Percentiles rank a stretch among this genome's conserved stretches.
These are phyloP conservation scores for Holotrichia oblita DNA, from an alignment of 1,140 invertebrate genomes.

Conservation along the genomic window DNA sequence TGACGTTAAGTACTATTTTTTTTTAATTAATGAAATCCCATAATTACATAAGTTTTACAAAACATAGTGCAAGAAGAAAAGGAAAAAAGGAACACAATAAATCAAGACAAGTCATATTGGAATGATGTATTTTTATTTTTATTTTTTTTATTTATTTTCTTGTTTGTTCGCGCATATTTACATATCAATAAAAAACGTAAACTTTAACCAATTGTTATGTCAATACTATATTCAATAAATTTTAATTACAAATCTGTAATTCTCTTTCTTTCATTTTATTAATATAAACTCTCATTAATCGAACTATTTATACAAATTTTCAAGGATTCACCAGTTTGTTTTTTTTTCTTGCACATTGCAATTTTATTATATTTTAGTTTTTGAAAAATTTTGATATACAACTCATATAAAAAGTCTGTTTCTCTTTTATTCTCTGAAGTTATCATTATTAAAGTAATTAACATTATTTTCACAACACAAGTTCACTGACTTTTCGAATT, in stretches of 20 bases:
- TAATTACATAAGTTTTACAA: not conserved
- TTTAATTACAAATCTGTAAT: slow-evolving; percentile 46
- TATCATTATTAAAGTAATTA: slow-evolving; percentile 9
- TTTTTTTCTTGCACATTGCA: not conserved
- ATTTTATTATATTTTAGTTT: not conserved
- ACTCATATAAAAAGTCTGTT: slow-evolving; percentile 46
- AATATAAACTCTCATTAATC: slow-evolving; percentile 50
- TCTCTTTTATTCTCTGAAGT: not conserved
- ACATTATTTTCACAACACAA: slow-evolving; percentile 51
- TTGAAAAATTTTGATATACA: slow-evolving; percentile 50
- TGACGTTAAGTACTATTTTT: no score
- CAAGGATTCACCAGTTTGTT: not conserved
- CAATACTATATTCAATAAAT: slow-evolving; percentile 48
- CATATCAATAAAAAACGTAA: slow-evolving; percentile 36
- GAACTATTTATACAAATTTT: slow-evolving; percentile 55
- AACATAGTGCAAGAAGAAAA: not conserved
- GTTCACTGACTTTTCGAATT: slow-evolving; percentile 41
- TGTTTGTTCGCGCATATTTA: slow-evolving; percentile 32
- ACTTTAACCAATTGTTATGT: slow-evolving; percentile 39
- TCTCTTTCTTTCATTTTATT: slow-evolving; percentile 42
- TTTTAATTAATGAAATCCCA: no score
- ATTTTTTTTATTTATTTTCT: slow-evolving; percentile 14
- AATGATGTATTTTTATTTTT: slow-evolving; percentile 31
- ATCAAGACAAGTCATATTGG: slow-evolving; percentile 19
- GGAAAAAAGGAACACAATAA: not conserved